These are phyloP conservation scores for Epinephelus moara DNA, from an alignment of 2,113 vertebrate genomes.

Conservation along the genomic window DNA sequence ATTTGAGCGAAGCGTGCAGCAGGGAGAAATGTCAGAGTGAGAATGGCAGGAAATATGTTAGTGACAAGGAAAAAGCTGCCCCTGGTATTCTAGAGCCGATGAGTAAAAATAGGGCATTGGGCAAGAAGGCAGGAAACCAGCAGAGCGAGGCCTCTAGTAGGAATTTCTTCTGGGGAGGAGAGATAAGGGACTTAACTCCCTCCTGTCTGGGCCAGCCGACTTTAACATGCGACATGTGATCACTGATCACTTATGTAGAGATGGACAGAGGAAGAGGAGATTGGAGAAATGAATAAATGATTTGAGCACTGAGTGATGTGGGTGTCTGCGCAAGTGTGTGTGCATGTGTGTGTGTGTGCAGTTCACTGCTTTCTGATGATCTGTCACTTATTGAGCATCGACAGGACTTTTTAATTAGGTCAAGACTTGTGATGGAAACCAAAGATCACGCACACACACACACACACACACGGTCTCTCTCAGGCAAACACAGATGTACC, in stretches of 20 bases:
- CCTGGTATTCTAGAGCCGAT: conserved; percentile 88
- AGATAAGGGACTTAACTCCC: conserved; percentile 95
- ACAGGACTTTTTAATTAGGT: conserved; percentile 71
- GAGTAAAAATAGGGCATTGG: conserved; percentile 96
- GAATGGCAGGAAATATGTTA: conserved; percentile 89
- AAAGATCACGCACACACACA: conserved; percentile 28
- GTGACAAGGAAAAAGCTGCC: conserved; percentile 95
- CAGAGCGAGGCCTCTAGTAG: conserved; percentile 91
- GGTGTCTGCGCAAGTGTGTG: neutral
- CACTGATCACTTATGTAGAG: conserved; percentile 73
- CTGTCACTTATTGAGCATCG: conserved; percentile 52
- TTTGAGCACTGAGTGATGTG: conserved; percentile 47
- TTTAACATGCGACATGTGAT: conserved; percentile 76
- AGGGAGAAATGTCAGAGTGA: conserved; percentile 84
- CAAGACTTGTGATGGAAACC: conserved; percentile 61
- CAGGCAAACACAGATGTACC: conserved; percentile 1
- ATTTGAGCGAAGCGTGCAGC: conserved; percentile 63
- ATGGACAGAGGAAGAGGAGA: conserved; percentile 71
- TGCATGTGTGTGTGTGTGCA: neutral
- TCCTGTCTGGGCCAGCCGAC: conserved; percentile 81
- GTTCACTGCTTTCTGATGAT: conserved; percentile 41
- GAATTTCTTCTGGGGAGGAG: conserved; percentile 94
- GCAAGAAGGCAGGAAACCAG: conserved; percentile 96
- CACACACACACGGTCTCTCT: neutral
- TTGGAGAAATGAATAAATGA: conserved; percentile 70